Conservation (phyloP, 2,888 invertebrate species). For the Drosophila suboccidentalis region DNA sequence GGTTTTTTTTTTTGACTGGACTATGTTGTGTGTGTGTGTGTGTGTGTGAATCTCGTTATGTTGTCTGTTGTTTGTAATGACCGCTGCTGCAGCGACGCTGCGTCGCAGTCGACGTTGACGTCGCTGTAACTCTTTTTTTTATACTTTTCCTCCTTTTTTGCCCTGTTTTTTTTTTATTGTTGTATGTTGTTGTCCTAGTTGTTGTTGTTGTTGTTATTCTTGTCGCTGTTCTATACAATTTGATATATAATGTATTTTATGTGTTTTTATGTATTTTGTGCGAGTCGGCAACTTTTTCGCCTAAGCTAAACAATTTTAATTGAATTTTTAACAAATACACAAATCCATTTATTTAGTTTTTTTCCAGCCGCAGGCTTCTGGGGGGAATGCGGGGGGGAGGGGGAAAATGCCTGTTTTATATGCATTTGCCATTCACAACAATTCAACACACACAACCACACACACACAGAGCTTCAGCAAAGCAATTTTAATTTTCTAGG, state of each 20-base stretch:
- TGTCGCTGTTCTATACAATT: slow-evolving; percentile 53
- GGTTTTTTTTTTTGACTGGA: slow-evolving; percentile 46
- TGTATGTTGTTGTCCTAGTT: slow-evolving; percentile 1
- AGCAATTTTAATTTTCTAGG: slow-evolving; percentile 4
- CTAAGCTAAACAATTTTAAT: slow-evolving; percentile 77
- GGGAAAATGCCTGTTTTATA: slow-evolving; percentile 2
- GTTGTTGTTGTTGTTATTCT: slow-evolving; percentile 2
- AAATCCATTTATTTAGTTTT: slow-evolving; percentile 57
- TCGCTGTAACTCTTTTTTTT: slow-evolving; percentile 65
- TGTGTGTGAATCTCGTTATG: slow-evolving; percentile 75
- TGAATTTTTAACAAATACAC: slow-evolving; percentile 76
- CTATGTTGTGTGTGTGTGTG: slow-evolving; percentile 47
- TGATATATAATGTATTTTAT: slow-evolving; percentile 69
- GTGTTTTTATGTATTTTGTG: slow-evolving; percentile 35
- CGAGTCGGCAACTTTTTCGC: slow-evolving; percentile 17
- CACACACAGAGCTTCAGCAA: background rate
- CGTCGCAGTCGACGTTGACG: slow-evolving; percentile 50
- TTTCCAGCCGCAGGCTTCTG: background rate
- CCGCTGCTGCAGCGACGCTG: slow-evolving; percentile 63
- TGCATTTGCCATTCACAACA: slow-evolving; percentile 24
- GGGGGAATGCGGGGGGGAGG: no score
- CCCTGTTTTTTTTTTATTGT: slow-evolving; percentile 13
- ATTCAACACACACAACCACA: background rate
- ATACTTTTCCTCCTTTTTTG: slow-evolving; percentile 41
- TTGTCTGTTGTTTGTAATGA: slow-evolving; percentile 81